A percentile compares a stretch with the other conserved stretches of the same genome.
phyloP scores from a whole-genome alignment of 1,140 invertebrate genomes.

The Maconellicoccus hirsutus region DNA sequence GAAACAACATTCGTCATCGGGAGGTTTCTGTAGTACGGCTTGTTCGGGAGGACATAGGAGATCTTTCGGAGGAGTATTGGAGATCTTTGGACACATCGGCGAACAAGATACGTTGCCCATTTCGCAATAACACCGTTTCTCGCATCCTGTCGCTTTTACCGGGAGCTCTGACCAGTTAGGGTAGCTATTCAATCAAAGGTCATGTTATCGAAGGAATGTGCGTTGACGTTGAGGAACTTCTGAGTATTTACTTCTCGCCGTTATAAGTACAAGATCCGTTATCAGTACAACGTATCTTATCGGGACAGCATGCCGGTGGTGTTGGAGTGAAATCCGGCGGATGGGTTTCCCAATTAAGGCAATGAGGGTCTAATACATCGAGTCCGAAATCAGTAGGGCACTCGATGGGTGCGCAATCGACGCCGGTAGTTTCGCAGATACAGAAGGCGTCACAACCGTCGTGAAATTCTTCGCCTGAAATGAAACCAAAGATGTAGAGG shows the following conservation, averaged over 20 bases:
- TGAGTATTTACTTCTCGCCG: conserved; percentile 41
- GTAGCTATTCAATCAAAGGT: conserved; percentile 34
- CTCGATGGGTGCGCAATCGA: conserved; percentile 63
- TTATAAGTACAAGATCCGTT: conserved; percentile 64
- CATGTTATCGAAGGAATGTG: conserved; percentile 39
- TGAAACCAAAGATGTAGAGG: not conserved
- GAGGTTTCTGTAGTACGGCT: conserved; percentile 52
- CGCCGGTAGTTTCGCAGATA: conserved; percentile 48
- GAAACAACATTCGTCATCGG: conserved; percentile 61
- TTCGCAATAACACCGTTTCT: conserved; percentile 73
- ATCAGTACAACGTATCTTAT: conserved; percentile 57
- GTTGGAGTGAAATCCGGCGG: conserved; percentile 54
- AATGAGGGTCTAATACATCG: conserved; percentile 67
- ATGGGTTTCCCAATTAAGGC: conserved; percentile 70
- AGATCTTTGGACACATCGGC: conserved; percentile 58
- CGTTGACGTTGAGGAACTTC: conserved; percentile 22
- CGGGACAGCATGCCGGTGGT: conserved; percentile 70
- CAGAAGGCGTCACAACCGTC: conserved; percentile 64
- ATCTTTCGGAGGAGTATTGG: conserved; percentile 55
- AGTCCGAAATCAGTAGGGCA: conserved; percentile 71
- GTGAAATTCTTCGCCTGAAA: conserved; percentile 48
- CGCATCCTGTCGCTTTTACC: conserved; percentile 59
- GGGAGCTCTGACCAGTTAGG: conserved; percentile 59
- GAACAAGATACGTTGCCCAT: conserved; percentile 74
- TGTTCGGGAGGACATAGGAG: conserved; percentile 53